These are phyloP conservation scores for Rhaphigaster nebulosa DNA, from an alignment of 2,888 invertebrate genomes.

Conservation along the genomic window DNA sequence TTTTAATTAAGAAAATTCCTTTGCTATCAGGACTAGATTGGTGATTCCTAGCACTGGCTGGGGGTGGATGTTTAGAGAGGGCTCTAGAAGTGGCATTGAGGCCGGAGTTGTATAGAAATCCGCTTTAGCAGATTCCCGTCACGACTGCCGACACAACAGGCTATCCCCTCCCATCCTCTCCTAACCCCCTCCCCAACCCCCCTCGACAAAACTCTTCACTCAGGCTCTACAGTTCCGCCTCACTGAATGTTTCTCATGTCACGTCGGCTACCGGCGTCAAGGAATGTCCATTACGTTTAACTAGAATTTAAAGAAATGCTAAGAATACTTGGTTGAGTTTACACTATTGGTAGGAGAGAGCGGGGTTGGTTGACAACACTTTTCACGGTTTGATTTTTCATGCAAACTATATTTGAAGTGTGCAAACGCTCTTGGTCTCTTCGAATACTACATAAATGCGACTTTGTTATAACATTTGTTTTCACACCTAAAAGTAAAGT, in stretches of 20 bases:
- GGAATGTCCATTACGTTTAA: not conserved
- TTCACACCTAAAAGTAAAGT: too few relatives aligned
- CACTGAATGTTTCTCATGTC: not conserved
- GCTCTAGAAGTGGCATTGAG: slow-evolving; percentile 32
- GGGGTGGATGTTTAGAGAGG: slow-evolving; percentile 21
- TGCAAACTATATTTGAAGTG: too few relatives aligned
- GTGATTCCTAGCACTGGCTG: not conserved
- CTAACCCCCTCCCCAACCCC: not conserved
- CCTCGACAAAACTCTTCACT: slow-evolving; percentile 40
- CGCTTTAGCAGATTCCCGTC: slow-evolving; percentile 41
- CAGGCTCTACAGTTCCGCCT: not conserved
- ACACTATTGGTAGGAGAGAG: not conserved
- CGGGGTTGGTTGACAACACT: too few relatives aligned
- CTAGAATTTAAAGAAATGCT: not conserved
- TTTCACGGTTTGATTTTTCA: too few relatives aligned
- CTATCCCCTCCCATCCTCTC: not conserved
- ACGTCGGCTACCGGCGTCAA: not conserved
- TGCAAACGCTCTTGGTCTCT: too few relatives aligned
- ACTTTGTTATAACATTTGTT: too few relatives aligned
- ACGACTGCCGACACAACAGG: slow-evolving; percentile 37
- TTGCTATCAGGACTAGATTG: not conserved
- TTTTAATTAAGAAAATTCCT: not conserved
- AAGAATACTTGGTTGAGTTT: not conserved
- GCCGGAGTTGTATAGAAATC: slow-evolving; percentile 26
- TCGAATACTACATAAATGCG: too few relatives aligned